Conservation (phyloP, 1,140 invertebrate genomes). For the Lepidurus apus region DNA sequence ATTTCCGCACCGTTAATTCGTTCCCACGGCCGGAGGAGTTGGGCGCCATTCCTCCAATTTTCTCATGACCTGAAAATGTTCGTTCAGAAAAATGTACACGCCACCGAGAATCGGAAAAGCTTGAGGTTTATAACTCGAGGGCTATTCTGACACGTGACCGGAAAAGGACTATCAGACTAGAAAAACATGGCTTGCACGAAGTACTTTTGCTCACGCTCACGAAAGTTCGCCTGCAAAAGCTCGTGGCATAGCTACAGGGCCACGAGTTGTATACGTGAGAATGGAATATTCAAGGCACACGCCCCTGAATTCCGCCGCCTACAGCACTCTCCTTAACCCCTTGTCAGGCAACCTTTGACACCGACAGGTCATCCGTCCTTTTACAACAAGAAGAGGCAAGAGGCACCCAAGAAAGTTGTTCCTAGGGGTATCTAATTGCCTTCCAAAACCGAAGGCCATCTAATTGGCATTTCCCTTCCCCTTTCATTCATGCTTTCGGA, state of each 20-base stretch:
- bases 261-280: background rate
- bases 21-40: background rate
- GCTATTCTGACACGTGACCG: background rate
- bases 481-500: background rate
- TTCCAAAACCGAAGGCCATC: background rate
- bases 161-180: background rate
- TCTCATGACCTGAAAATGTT: constrained; percentile 9
- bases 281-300: background rate
- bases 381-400: background rate
- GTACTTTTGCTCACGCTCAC: background rate
- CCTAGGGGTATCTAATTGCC: background rate
- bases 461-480: background rate
- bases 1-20: constrained; percentile 18
- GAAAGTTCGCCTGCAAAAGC: background rate
- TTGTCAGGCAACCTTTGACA: background rate
- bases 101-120: background rate
- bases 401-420: background rate
- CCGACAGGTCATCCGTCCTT: background rate
- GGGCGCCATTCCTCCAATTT: background rate
- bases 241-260: background rate
- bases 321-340: background rate
- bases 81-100: background rate
- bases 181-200: constrained; percentile 13
- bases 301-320: background rate
- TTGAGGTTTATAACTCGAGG: constrained; percentile 6